Evolutionary conservation across 2,888 invertebrate genomes (phyloP), one percentile per base, ranked within the genome.

Genomic region (Aphrophora alni): DNA sequence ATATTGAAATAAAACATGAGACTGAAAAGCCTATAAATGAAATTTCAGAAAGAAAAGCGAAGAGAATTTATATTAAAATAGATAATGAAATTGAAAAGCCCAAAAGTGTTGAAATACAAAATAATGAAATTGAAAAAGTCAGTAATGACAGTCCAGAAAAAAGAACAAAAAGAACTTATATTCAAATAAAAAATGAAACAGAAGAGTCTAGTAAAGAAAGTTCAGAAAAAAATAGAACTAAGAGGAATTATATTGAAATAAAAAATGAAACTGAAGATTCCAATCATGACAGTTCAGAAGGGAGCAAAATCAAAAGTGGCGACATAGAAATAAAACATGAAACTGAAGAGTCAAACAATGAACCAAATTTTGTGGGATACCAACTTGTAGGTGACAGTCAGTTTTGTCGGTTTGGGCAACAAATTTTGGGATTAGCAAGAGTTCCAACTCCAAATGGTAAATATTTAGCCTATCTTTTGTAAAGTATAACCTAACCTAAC

Each of bases 311-410:
- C 12, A 59, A 59, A 21, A n/a, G 59, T 21, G 10, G 2, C 0
- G 12, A 4, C 21, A 59, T 59, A 21, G 21, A 21, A n/a, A 59
- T n/a, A 21, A n/a, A 59, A 59, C 1, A 59, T 4, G 21, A 59
- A 59, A 21, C 4, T 59, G 21, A 59, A 21, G 21, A n/a, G 1
- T 8, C 59, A 21, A 14, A 59, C 2, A 21, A 59, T 59, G 59
- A 81, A 51, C 84, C 84, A 5, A 38, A 38, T 24, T 76, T 81
- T 7, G 17, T 44, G 2, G 83, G 81, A 0, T 84, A 82, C 59
- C 84, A 84, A 72, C 77, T 84, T 10, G 44, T 84, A 8, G 84
- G 84, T 8, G 83, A 84, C 74, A 84, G 84, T 51, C 82, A 83
- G 77, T 77, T 84, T 21, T 38, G 83, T 17, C 51, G 83, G 38